Conservation (phyloP, 2,888 invertebrate species). For the Drosophila histrio region DNA sequence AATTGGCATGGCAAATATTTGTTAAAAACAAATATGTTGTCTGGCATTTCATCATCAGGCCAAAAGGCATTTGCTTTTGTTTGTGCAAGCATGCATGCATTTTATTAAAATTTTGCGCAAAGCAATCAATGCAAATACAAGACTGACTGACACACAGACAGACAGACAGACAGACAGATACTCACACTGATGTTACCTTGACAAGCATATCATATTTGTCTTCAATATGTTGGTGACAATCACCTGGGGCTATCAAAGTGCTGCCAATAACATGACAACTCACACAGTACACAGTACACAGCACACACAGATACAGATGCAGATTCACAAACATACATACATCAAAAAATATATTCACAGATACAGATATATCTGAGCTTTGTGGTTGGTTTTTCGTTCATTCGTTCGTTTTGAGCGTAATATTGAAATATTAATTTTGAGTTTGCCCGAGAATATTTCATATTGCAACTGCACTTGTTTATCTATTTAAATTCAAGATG, state of each 20-base stretch:
- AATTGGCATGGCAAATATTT: constrained; percentile 55
- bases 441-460: constrained; percentile 12
- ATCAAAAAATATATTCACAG: not conserved
- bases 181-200: constrained; percentile 61
- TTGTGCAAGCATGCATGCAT: constrained; percentile 59
- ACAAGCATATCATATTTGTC: constrained; percentile 69
- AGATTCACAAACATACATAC: not conserved
- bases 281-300: constrained; percentile 19
- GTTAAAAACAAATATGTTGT: constrained; percentile 41
- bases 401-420: constrained; percentile 39
- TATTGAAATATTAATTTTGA: constrained; percentile 72
- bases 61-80: constrained; percentile 49
- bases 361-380: constrained; percentile 33
- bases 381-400: constrained; percentile 46
- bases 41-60: constrained; percentile 37
- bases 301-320: not conserved
- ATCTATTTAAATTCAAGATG: constrained; percentile 20
- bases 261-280: constrained; percentile 67
- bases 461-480: constrained; percentile 17
- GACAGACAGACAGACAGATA: constrained; percentile 12
- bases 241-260: constrained; percentile 71
- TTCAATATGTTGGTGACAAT: constrained; percentile 70
- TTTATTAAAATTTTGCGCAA: constrained; percentile 67
- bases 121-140: constrained; percentile 59
- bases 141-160: constrained; percentile 1